Evolutionary conservation across 2,797 vertebrate genomes (phyloP).

Genomic region (Setipinna tenuifilis): DNA sequence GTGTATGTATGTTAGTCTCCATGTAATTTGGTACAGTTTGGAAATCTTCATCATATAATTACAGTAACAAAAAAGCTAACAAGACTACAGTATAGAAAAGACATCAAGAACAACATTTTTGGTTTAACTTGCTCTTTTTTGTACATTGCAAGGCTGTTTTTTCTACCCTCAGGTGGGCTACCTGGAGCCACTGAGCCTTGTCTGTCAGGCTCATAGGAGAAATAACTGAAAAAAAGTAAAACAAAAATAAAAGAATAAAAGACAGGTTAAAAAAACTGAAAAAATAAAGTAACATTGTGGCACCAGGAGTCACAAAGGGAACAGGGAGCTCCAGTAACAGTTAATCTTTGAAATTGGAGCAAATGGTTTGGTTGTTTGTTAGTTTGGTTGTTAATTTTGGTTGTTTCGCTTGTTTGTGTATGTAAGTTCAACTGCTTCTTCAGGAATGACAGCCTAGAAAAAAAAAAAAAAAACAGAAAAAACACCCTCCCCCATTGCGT

Average conservation of each 20-base stretch:
- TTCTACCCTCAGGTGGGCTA: conserved; percentile 86
- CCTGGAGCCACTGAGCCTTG: conserved; percentile 85
- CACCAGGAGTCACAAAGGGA: conserved; percentile 87
- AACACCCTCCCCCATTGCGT: conserved; percentile 65
- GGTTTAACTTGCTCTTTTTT: conserved; percentile 99
- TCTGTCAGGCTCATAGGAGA: conserved; percentile 84
- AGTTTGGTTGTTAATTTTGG: conserved; percentile 88
- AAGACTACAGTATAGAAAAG: conserved; percentile 99
- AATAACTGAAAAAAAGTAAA: conserved; percentile 78
- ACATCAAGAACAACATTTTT: conserved; percentile 99
- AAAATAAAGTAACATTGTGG: conserved; percentile 75
- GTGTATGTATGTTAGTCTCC: conserved; percentile 96
- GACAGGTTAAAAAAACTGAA: conserved; percentile 33
- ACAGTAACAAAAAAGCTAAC: conserved; percentile 99
- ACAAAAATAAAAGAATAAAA: conserved; percentile 45
- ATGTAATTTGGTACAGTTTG: conserved; percentile 99
- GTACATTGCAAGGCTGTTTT: conserved; percentile 99
- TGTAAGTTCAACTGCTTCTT: conserved; percentile 58
- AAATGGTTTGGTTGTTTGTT: conserved; percentile 80
- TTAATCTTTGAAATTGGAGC: conserved; percentile 85
- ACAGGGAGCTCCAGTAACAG: conserved; percentile 83
- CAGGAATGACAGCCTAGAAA: conserved; percentile 76
- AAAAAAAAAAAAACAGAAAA: not conserved
- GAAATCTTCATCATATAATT: conserved; percentile 98
- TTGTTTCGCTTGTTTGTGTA: conserved; percentile 74